Base-by-base conservation (phyloP, 30 jellyfish, hydroid and myxozoan species). In the Hydractinia symbiolongicarpus region DNA sequence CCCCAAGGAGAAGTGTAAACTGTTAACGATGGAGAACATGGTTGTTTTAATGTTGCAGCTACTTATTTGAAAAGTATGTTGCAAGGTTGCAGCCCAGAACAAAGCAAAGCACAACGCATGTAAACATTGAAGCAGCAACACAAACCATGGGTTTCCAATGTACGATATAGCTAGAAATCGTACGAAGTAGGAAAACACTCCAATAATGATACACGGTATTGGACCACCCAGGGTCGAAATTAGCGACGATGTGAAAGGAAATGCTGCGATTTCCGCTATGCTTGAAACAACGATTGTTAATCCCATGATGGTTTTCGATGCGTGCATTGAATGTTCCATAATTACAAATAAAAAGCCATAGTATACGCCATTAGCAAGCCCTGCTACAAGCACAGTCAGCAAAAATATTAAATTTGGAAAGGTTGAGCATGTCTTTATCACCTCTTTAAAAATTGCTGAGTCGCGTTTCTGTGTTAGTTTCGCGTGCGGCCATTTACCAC, bases 31-130 rank as follows among this genome's bases (percentile, higher is more conserved):
- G 17, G 86, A 82, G 50, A 89, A 81, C 76, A 89, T 67, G 4
- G 94, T 89, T 15, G 96, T 84, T 57, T 79, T 55, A 72, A 82
- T 61, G 7, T 86, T 87, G 10, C 67, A 52, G 5, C 90, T 88
- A 30, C 86, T 85, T 53, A 81, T 55, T 14, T 30, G 13, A 0
- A 73, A 19, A 15, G 86, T 75, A 52, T 84, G 94, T 17, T 78
- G 61, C 4, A 89, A 76, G 49, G 90, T 84, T 20, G 96, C 96
- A 10, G 89, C 86, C 94, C 94, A 89, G 79, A 83, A 79, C 82
- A 89, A 61, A 8, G 96, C 94, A 66, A 89, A 89, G 49, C 95
- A 72, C 72, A 89, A 66, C 60, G 93, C 61, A 82, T 84, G 96
- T 4, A 89, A 82, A 19, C 79, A 78, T 82, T 89, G 90, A 5